These are phyloP conservation scores for Onychomys torridus DNA, from an alignment of 2,797 vertebrate genomes.

Conservation along the genomic window DNA sequence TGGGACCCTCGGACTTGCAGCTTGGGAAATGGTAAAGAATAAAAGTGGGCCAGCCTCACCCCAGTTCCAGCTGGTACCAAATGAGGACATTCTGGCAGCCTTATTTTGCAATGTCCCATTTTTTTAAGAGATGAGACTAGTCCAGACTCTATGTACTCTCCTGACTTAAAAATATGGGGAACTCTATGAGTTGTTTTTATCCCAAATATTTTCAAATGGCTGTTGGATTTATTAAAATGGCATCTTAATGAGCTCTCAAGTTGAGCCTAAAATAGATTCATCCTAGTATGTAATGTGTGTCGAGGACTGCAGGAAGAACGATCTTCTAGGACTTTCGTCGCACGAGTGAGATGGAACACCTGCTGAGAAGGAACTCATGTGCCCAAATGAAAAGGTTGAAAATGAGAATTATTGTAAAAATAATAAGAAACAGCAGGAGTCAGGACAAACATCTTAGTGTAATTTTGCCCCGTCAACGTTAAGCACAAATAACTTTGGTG, in stretches of 20 bases:
- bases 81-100: neutral
- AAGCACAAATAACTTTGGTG: neutral
- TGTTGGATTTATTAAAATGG: neutral
- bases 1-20: neutral
- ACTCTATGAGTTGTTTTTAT: neutral
- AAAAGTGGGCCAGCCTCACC: neutral
- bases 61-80: neutral
- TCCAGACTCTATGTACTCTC: neutral
- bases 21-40: neutral
- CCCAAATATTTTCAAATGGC: neutral
- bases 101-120: neutral
- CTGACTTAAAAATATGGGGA: conserved; percentile 33
- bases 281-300: neutral
- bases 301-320: neutral
- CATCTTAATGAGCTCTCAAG: neutral
- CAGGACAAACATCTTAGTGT: neutral
- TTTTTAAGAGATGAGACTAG: neutral
- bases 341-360: neutral
- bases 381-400: neutral
- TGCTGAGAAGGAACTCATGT: neutral
- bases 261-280: neutral
- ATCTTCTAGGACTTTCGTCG: neutral
- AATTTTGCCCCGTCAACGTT: neutral
- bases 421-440: neutral
- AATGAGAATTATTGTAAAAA: neutral